A percentile compares a stretch with the other conserved stretches of the same genome.
Conservation (phyloP, 2,888 invertebrate species). For the Thera britannica region DNA sequence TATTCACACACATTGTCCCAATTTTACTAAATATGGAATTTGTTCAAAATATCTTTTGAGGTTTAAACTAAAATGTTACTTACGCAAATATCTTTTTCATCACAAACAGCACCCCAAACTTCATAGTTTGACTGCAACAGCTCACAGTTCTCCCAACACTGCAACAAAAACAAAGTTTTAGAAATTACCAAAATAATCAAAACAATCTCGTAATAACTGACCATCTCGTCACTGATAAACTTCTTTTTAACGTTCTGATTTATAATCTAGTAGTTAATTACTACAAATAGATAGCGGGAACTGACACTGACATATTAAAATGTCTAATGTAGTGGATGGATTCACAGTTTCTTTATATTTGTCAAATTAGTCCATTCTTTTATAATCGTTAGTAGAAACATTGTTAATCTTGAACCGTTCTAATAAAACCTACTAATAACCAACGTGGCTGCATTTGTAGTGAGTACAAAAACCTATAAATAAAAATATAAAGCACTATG, state of each 20-base stretch:
- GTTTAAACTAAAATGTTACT: slow-evolving; percentile 63
- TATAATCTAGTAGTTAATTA: slow-evolving; percentile 56
- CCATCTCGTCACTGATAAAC: slow-evolving; percentile 57
- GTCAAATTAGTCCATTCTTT: slow-evolving; percentile 29
- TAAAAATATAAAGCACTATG: no score
- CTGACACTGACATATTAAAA: slow-evolving; percentile 59
- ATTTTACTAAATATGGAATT: neutral
- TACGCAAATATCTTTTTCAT: slow-evolving; percentile 89
- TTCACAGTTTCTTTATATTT: slow-evolving; percentile 58
- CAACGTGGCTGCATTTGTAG: no score
- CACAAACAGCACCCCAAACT: slow-evolving; percentile 89
- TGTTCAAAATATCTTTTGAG: neutral
- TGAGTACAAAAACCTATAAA: no score
- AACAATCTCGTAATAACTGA: slow-evolving; percentile 9
- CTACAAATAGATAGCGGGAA: slow-evolving; percentile 55
- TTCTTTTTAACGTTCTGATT: slow-evolving; percentile 59
- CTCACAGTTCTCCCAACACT: slow-evolving; percentile 92
- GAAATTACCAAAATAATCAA: slow-evolving; percentile 48
- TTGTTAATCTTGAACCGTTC: no score
- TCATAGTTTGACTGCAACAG: slow-evolving; percentile 89
- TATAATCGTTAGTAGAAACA: no score
- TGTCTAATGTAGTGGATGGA: slow-evolving; percentile 51
- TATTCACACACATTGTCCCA: neutral
- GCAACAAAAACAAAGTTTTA: slow-evolving; percentile 74
- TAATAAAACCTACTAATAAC: no score